Evolutionary conservation across 2,888 invertebrate species (phyloP), one percentile per base, ranked within the genome.

Genomic region (Clivina fossor): DNA sequence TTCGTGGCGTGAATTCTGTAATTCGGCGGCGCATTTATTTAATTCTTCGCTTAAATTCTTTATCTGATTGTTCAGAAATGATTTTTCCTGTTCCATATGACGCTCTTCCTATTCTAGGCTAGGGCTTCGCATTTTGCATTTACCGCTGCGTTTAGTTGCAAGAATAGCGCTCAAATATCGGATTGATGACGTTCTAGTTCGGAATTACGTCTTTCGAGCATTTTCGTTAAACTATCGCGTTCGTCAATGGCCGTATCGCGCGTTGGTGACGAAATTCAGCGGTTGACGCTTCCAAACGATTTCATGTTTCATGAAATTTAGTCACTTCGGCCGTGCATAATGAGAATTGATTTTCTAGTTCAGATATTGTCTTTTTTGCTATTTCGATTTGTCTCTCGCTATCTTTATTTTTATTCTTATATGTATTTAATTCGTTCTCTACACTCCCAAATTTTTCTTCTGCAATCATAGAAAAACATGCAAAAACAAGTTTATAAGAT

Each of bases 81-180:
- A 76, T 65, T 85, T 82, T 72, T 95, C 94, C 69, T 90, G 88
- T 65, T 91, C 89, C 65, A 93, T 78, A 15, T 90, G 82, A 66
- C 88, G 88, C 72, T 93, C 93, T 65, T 87, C 88, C 71, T 85
- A 87, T 66, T 88, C 88, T 16, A 92, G 71, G 86, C 83, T 44
- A 92, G 71, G 1, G 90, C 90, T 73, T 92, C 89, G 75, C 90
- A 91, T 76, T 93, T 93, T 2, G 88, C 82, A 63, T 84, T 81
- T 58, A 90, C 85, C 16, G 92, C 87, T 44, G 80, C 71, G 63
- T 86, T 82, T 26, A 94, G 71, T 72, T 92, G 90, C 63, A 82
- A 80, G 9, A 86, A 82, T 48, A 91, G 74, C 2, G 82, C 76
- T 38, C 78, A 76, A 59, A 90, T 74, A 70, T 88, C 91, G 2